These are phyloP conservation scores for Lycorma delicatula DNA, from an alignment of 1,140 invertebrate species.

Conservation along the genomic window DNA sequence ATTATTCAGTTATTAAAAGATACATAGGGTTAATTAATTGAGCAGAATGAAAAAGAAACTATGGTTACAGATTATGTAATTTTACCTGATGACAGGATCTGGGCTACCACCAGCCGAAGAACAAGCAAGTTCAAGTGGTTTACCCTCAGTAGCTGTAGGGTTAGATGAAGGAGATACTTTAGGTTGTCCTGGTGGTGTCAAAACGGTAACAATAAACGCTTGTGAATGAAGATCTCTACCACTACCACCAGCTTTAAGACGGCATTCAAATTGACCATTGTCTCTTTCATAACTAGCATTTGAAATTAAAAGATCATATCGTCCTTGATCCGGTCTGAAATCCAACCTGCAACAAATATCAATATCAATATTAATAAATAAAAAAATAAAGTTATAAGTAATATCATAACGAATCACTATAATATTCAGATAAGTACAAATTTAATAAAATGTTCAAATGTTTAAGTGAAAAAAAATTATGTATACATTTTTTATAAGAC, in stretches of 20 bases:
- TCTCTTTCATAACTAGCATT: conserved; percentile 82
- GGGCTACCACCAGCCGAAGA: conserved; percentile 80
- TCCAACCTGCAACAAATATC: conserved; percentile 57
- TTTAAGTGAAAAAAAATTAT: no score
- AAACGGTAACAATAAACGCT: conserved; percentile 72
- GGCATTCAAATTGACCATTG: conserved; percentile 85
- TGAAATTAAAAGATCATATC: conserved; percentile 78
- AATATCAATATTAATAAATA: no score
- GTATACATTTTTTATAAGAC: no score
- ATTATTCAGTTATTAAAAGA: no score
- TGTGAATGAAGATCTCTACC: conserved; percentile 75
- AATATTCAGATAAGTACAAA: no score
- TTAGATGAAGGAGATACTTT: conserved; percentile 57
- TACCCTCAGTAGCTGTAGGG: conserved; percentile 68
- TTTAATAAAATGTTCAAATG: no score
- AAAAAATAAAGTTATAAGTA: no score
- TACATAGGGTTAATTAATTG: no score
- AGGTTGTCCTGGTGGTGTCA: conserved; percentile 72
- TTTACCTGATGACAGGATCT: conserved; percentile 69
- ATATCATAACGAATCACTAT: no score
- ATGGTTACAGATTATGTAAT: conserved; percentile 22
- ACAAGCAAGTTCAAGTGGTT: conserved; percentile 66
- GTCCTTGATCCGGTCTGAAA: conserved; percentile 64
- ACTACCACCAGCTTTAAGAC: conserved; percentile 72
- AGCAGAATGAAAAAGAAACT: no score